A percentile compares a stretch with the other conserved stretches of the same genome.
phyloP scores from a whole-genome alignment of 2,888 invertebrate species.

The Melieria crassipennis region DNA sequence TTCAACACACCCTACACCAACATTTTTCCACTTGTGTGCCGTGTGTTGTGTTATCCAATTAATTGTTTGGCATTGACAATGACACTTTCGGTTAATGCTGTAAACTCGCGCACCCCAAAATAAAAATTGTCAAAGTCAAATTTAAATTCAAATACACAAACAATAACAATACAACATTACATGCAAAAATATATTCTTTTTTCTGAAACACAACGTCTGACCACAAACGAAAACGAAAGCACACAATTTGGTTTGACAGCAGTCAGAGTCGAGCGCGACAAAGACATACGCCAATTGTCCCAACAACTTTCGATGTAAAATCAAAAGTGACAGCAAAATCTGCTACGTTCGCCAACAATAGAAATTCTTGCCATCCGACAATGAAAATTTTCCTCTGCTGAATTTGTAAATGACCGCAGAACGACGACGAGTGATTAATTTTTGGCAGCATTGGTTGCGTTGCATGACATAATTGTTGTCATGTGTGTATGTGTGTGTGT shows the following conservation, averaged over 20 bases:
- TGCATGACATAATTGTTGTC: conserved; percentile 20
- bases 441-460: conserved; percentile 17
- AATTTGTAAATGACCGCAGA: no score
- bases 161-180: neutral
- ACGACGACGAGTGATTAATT: conserved; percentile 3
- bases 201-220: no score
- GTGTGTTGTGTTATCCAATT: neutral
- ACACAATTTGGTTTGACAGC: no score
- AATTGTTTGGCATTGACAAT: conserved; percentile 31
- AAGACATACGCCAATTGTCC: no score
- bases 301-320: no score
- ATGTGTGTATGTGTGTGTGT: neutral
- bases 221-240: no score
- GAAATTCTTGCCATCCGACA: no score
- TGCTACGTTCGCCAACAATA: no score
- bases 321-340: no score
- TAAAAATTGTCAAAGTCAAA: neutral
- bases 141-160: neutral
- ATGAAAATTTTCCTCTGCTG: no score
- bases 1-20: neutral
- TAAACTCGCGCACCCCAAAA: neutral
- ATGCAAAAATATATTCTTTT: no score
- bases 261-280: no score
- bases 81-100: conserved; percentile 19
- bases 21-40: neutral